A percentile compares a stretch with the other conserved stretches of the same genome.
These are phyloP conservation scores for Drosophila leonis DNA, from an alignment of 2,888 invertebrate species.

Conservation along the genomic window DNA sequence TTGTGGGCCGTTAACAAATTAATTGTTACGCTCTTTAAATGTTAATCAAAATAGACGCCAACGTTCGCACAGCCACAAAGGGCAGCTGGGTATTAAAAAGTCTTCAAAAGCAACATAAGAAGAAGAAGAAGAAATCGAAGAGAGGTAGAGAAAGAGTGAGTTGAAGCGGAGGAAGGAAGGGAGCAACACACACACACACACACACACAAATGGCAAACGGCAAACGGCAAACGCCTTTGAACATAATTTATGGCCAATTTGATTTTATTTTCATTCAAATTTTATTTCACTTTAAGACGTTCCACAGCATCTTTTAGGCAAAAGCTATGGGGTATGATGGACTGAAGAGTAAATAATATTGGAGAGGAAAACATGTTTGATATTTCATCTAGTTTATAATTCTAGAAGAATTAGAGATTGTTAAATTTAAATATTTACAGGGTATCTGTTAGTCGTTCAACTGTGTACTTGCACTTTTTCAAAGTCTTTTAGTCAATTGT, in stretches of 20 bases:
- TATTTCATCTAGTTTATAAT: no score
- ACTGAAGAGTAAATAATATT: background rate
- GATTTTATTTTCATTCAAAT: constrained; percentile 77
- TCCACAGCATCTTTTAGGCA: background rate
- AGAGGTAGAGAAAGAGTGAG: background rate
- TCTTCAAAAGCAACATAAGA: background rate
- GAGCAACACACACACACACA: background rate
- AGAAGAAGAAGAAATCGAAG: background rate
- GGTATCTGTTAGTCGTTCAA: background rate
- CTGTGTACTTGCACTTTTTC: no score
- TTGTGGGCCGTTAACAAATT: constrained; percentile 62
- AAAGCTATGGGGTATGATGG: background rate
- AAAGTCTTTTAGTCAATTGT: no score
- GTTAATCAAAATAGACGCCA: constrained; percentile 73
- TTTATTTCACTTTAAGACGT: constrained; percentile 62
- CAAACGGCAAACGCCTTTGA: constrained; percentile 72
- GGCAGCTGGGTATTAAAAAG: constrained; percentile 19
- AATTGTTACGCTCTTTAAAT: constrained; percentile 76
- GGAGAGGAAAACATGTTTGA: background rate
- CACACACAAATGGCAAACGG: constrained; percentile 44
- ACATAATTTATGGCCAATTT: constrained; percentile 77
- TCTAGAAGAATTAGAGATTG: no score
- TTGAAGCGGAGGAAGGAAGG: background rate
- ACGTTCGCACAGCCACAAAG: constrained; percentile 25
- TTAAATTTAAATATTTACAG: no score